Evolutionary conservation across 1,140 invertebrate genomes (phyloP).

Genomic region (Drosophila melanica): DNA sequence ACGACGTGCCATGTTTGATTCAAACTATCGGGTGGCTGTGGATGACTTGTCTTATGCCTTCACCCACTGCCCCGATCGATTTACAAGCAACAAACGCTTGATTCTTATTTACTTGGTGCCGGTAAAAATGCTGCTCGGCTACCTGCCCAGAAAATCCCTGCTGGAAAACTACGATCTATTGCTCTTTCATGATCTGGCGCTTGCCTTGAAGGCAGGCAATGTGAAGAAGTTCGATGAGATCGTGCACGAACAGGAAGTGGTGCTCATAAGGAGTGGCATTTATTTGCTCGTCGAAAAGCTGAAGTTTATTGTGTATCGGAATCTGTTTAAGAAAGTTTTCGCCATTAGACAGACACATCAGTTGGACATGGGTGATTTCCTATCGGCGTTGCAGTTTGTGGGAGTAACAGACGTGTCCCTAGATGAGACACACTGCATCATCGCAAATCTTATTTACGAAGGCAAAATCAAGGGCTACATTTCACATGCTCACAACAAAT

Average conservation of each 20-base stretch:
- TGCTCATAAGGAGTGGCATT: constrained; percentile 97
- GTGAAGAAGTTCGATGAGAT: constrained; percentile 92
- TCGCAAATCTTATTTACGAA: constrained; percentile 98
- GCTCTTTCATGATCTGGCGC: constrained; percentile 94
- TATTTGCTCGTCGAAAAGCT: constrained; percentile 98
- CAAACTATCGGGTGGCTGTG: constrained; percentile 96
- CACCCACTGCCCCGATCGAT: constrained; percentile 93
- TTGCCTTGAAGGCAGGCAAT: constrained; percentile 95
- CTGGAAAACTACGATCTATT: constrained; percentile 95
- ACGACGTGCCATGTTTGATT: constrained; percentile 98
- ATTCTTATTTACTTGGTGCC: constrained; percentile 98
- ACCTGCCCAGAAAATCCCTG: constrained; percentile 92
- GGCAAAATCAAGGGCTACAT: constrained; percentile 98
- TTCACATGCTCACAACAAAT: constrained; percentile 97
- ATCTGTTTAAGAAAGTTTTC: constrained; percentile 98
- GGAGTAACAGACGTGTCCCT: constrained; percentile 94
- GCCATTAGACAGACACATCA: constrained; percentile 94
- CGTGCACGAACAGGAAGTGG: constrained; percentile 93
- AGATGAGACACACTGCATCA: constrained; percentile 97
- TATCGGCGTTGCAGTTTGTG: constrained; percentile 91
- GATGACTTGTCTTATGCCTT: constrained; percentile 97
- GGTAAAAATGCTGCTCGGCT: constrained; percentile 98
- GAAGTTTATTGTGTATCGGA: constrained; percentile 97
- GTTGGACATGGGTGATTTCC: constrained; percentile 93
- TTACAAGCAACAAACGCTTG: constrained; percentile 94